Conservation (phyloP, 2,888 invertebrate genomes). For the Drosophila demipolita region DNA sequence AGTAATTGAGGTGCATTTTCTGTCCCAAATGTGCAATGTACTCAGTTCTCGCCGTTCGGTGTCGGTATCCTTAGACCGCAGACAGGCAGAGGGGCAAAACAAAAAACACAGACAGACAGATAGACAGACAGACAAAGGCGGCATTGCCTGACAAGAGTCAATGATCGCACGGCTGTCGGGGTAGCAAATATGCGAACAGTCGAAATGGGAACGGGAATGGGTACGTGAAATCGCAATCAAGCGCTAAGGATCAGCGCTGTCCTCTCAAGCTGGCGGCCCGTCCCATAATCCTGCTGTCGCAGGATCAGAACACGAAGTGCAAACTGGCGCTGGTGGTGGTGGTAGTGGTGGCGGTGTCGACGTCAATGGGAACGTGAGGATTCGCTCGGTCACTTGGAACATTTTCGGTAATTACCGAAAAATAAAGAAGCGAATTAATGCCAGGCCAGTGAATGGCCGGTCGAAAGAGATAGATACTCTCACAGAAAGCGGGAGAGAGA, state of each 20-base stretch:
- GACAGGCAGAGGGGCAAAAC: background rate
- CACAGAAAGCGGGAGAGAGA: background rate
- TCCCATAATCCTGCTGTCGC: slow-evolving; percentile 69
- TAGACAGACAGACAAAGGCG: background rate
- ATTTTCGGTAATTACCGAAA: slow-evolving; percentile 77
- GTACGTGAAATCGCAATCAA: slow-evolving; percentile 72
- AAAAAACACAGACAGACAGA: background rate
- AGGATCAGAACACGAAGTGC: slow-evolving; percentile 67
- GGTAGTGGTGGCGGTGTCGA: slow-evolving; percentile 3
- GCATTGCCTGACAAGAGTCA: slow-evolving; percentile 73
- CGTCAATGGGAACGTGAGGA: slow-evolving; percentile 44
- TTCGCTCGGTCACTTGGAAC: slow-evolving; percentile 72
- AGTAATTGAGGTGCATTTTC: slow-evolving; percentile 16
- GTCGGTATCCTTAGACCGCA: slow-evolving; percentile 13
- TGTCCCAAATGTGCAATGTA: slow-evolving; percentile 15
- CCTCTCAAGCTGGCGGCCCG: slow-evolving; percentile 14
- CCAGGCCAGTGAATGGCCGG: slow-evolving; percentile 19
- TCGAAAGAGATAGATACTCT: slow-evolving; percentile 3
- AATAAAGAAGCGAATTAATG: slow-evolving; percentile 71
- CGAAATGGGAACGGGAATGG: slow-evolving; percentile 40
- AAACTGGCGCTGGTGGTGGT: slow-evolving; percentile 3
- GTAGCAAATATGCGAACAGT: slow-evolving; percentile 50
- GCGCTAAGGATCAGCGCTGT: slow-evolving; percentile 67
- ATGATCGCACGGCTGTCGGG: slow-evolving; percentile 74
- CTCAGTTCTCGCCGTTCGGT: slow-evolving; percentile 1